Percentiles rank a stretch among this genome's conserved stretches.
Evolutionary conservation across 2,888 invertebrate genomes (phyloP).

Genomic region (Ametastegia equiseti): DNA sequence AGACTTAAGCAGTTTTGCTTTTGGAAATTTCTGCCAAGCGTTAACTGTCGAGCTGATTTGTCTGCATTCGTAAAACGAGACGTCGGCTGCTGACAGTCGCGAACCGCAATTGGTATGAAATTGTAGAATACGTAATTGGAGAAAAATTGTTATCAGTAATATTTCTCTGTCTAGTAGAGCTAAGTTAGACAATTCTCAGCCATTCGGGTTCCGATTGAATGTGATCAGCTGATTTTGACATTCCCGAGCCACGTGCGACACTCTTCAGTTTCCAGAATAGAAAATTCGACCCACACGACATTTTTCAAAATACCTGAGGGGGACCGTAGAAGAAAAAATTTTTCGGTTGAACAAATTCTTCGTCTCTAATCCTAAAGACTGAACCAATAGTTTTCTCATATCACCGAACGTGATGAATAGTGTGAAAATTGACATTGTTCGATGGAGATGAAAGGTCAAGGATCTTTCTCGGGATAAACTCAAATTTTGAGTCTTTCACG

Average conservation of each 20-base stretch:
- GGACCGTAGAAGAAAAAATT: too few species aligned
- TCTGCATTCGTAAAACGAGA: background rate
- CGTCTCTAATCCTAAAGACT: too few species aligned
- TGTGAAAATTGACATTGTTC: too few species aligned
- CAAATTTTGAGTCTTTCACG: too few species aligned
- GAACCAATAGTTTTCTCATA: too few species aligned
- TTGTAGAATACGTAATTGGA: background rate
- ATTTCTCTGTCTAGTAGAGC: background rate
- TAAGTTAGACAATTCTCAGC: background rate
- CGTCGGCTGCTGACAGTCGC: background rate
- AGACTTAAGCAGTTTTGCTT: background rate
- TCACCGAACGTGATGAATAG: too few species aligned
- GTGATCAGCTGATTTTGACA: constrained; percentile 13
- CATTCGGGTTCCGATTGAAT: background rate
- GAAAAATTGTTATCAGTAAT: background rate
- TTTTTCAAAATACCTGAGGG: too few species aligned
- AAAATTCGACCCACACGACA: background rate
- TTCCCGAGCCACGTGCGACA: background rate
- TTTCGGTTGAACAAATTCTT: too few species aligned
- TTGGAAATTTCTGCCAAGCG: background rate
- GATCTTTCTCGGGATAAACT: too few species aligned
- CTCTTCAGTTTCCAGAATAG: background rate
- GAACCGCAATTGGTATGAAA: constrained; percentile 13
- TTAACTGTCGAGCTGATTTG: constrained; percentile 16
- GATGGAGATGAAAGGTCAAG: too few species aligned